Conservation (phyloP, 2,113 vertebrate species). For the Ptyas mucosa region DNA sequence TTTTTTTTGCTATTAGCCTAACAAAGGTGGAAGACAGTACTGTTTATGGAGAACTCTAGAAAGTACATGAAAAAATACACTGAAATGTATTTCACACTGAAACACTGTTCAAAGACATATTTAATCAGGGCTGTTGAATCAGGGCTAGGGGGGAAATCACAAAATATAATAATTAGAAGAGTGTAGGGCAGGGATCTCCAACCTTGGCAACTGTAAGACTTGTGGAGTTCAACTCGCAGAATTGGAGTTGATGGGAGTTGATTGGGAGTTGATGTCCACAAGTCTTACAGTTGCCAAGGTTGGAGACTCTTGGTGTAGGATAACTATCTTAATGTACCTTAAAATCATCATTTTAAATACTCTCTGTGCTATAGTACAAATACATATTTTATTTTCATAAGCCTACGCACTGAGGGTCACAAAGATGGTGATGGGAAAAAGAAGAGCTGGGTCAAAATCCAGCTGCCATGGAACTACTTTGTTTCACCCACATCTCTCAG, state of each 20-base stretch:
- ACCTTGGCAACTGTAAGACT: no score
- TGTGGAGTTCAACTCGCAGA: no score
- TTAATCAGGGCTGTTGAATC: neutral
- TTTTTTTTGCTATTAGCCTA: neutral
- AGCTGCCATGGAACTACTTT: neutral
- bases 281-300: no score
- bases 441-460: neutral
- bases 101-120: neutral
- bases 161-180: neutral
- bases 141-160: neutral
- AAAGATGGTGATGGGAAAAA: neutral
- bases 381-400: neutral
- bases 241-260: no score
- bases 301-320: neutral
- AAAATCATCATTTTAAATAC: neutral
- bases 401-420: neutral
- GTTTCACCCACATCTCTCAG: neutral
- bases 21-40: neutral
- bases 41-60: neutral
- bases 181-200: neutral
- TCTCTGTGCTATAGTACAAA: neutral
- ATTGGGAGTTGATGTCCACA: no score
- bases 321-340: neutral
- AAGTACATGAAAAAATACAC: neutral
- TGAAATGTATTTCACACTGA: neutral